Conservation (phyloP, 2,888 invertebrate species). For the Augiades crinisus region DNA sequence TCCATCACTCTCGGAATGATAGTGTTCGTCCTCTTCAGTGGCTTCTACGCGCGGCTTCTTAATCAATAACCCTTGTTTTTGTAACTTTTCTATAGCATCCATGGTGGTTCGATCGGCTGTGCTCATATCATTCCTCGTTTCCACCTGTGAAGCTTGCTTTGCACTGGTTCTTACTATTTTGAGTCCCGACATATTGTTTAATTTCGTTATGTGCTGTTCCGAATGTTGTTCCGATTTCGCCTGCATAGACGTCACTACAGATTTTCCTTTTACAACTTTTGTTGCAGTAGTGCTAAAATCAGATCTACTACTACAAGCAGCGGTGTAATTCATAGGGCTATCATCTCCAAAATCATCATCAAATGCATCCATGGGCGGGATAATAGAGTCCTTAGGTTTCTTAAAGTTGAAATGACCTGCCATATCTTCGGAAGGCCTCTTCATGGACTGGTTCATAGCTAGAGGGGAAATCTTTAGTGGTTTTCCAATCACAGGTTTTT, state of each 20-base stretch:
- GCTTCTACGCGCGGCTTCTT: conserved; percentile 64
- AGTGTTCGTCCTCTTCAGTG: conserved; percentile 48
- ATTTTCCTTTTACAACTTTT: conserved; percentile 56
- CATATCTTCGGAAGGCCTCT: conserved; percentile 50
- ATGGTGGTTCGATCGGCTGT: conserved; percentile 56
- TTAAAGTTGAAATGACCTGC: conserved; percentile 65
- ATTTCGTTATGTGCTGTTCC: conserved; percentile 59
- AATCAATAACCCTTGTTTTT: conserved; percentile 67
- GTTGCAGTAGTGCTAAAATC: conserved; percentile 54
- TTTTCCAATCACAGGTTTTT: conserved; percentile 42
- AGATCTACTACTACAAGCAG: conserved; percentile 51
- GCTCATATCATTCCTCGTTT: conserved; percentile 55
- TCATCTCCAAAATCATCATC: conserved; percentile 37
- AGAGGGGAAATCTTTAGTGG: conserved; percentile 58
- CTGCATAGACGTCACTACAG: conserved; percentile 55
- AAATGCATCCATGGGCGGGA: conserved; percentile 49
- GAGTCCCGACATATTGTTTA: conserved; percentile 55
- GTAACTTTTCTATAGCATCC: conserved; percentile 69
- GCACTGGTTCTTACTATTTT: conserved; percentile 58
- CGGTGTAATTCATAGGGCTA: conserved; percentile 44
- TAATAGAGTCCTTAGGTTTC: conserved; percentile 63
- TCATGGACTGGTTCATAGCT: conserved; percentile 42
- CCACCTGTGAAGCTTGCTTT: conserved; percentile 52
- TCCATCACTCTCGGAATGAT: conserved; percentile 42
- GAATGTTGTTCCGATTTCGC: conserved; percentile 57